Conservation (phyloP, 1,140 invertebrate genomes). For the Bursaphelenchus mucronatus region DNA sequence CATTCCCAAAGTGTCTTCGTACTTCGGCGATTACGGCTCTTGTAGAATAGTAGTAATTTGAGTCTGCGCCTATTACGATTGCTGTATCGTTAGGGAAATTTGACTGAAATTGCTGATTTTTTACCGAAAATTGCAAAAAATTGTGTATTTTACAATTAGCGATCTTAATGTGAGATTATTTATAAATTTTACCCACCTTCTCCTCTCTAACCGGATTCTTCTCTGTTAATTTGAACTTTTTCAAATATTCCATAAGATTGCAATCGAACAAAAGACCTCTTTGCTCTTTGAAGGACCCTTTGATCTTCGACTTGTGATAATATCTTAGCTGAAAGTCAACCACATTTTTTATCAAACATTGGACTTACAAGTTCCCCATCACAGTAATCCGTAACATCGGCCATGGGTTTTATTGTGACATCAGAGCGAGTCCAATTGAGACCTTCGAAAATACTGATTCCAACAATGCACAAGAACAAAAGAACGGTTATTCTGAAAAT, state of each 20-base stretch:
- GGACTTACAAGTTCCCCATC: constrained; percentile 15
- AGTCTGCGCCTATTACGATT: constrained; percentile 4
- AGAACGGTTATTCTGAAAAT: constrained; percentile 6
- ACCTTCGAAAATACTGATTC: neutral
- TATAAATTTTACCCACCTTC: neutral
- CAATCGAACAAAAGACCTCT: constrained; percentile 5
- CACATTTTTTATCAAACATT: neutral
- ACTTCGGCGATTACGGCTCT: neutral
- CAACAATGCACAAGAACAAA: constrained; percentile 2
- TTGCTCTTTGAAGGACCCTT: neutral
- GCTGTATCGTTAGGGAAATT: neutral
- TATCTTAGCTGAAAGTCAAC: constrained; percentile 9
- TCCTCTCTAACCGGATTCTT: constrained; percentile 1
- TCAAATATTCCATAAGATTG: neutral
- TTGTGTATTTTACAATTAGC: neutral
- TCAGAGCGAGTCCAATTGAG: neutral
- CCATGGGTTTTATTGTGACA: neutral
- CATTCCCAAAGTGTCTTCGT: constrained; percentile 7
- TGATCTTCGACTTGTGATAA: constrained; percentile 8
- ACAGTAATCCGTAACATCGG: constrained; percentile 2
- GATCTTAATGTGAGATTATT: too few relatives aligned
- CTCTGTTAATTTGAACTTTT: constrained; percentile 5
- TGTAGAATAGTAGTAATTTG: neutral
- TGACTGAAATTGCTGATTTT: constrained; percentile 10
- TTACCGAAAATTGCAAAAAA: neutral